These are phyloP conservation scores for Anadara kagoshimensis DNA, from an alignment of 1,140 invertebrate genomes.

Conservation along the genomic window DNA sequence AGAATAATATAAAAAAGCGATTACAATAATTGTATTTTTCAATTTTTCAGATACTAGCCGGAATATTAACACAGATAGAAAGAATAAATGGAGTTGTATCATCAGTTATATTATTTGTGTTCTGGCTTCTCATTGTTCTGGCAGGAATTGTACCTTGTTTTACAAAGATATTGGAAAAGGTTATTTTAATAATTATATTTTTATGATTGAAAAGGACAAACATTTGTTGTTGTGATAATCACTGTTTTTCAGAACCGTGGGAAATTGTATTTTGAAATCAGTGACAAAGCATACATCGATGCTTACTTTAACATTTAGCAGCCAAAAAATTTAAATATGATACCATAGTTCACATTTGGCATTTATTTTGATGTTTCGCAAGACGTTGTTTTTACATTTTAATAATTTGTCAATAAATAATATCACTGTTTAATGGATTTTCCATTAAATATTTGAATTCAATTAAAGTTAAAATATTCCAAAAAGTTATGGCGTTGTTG, in stretches of 20 bases:
- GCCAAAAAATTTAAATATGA: background rate
- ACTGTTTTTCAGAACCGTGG: background rate
- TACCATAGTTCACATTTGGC: background rate
- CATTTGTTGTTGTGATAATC: background rate
- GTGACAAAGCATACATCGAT: background rate
- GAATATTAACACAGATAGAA: constrained; percentile 41
- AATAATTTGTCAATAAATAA: too few species aligned
- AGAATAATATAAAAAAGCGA: too few species aligned
- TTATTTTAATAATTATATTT: constrained; percentile 7
- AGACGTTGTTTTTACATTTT: too few species aligned
- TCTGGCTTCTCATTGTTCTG: constrained; percentile 51
- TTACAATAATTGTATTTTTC: constrained; percentile 5
- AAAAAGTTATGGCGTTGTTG: too few species aligned
- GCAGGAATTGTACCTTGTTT: constrained; percentile 45
- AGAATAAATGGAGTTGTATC: constrained; percentile 40
- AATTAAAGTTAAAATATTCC: too few species aligned
- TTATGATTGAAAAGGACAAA: background rate
- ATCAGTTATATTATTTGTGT: constrained; percentile 54
- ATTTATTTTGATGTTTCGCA: too few species aligned
- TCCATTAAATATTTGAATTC: too few species aligned
- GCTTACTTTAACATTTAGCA: background rate
- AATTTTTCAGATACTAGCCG: constrained; percentile 48
- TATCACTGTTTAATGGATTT: too few species aligned
- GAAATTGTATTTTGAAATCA: background rate
- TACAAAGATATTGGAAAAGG: constrained; percentile 43